Evolutionary conservation across 2,888 invertebrate species (phyloP), one percentile per base, ranked within the genome.

Genomic region (Dicyrtomina minuta): DNA sequence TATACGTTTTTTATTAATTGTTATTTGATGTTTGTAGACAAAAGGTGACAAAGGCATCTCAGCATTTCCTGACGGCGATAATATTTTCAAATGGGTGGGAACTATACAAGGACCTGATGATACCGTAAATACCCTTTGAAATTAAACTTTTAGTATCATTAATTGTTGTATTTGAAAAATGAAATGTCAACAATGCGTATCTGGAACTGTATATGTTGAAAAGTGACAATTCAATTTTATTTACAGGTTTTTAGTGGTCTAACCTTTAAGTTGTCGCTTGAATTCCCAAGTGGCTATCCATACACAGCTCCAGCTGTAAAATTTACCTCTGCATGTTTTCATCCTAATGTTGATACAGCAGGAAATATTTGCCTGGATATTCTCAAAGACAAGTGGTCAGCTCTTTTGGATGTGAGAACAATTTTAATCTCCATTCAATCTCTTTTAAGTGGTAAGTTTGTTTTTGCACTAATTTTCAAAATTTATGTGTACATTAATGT

Each of bases 31-130:
- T 44, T 58, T 78, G 15, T 77, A 83, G 83, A 91, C 92, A 86
- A 89, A 89, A 71, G 88, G 89, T 62, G 94, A 94, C 81, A 93
- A 92, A 83, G 92, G 92, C 24, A 91, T 97, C 72, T 95, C 96
- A 20, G 96, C 96, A 15, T 97, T 97, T 83, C 97, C 97, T 0
- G 95, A 96, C 78, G 93, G 95, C 73, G 96, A 96, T 81, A 96
- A 96, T 83, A 85, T 97, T 59, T 96, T 96, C 81, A 92, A 90
- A 83, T 97, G 97, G 97, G 89, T 96, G 77, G 96, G 94, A 17
- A 97, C 96, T n/a, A 93, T 97, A 74, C 84, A 86, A 78, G 97
- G 97, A 1, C 93, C 96, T 0, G 86, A 86, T 73, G 94, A 92
- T 74, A 96, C 96, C 24, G 95, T 88, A 82, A 81, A 82, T 79